Conservation (phyloP, 2,113 vertebrate species). For the Phylloscopus trochilus region DNA sequence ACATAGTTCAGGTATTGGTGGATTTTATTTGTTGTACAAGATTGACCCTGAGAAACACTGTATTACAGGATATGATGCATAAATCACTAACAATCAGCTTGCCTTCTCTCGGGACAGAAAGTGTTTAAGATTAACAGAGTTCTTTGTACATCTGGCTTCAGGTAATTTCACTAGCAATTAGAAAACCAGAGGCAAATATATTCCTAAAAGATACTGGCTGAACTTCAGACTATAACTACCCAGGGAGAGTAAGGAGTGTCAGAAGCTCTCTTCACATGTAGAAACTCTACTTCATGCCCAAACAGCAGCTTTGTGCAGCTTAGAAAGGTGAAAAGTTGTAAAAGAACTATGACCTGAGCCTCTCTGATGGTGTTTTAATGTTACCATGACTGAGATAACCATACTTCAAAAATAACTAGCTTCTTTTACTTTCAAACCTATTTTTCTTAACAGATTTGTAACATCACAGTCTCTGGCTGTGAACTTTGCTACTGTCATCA, state of each 20-base stretch:
- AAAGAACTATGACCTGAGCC: not conserved
- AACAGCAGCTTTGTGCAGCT: not conserved
- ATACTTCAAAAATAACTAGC: not conserved
- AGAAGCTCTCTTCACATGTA: not conserved
- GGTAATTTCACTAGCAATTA: not conserved
- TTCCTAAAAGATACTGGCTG: not conserved
- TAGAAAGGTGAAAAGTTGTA: not conserved
- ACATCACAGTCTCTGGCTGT: not conserved
- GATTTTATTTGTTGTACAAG: not conserved
- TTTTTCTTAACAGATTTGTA: not conserved
- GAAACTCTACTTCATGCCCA: not conserved
- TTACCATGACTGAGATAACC: not conserved
- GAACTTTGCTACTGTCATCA: not conserved
- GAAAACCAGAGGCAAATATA: not conserved
- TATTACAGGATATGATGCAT: not conserved
- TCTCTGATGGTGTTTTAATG: not conserved
- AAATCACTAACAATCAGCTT: not conserved
- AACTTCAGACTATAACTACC: not conserved
- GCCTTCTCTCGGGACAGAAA: not conserved
- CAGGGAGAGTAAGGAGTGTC: not conserved
- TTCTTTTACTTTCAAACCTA: not conserved
- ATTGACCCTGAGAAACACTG: not conserved
- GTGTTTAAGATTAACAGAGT: not conserved
- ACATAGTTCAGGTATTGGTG: not conserved
- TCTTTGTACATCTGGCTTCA: not conserved